Base-by-base conservation (phyloP, 2,797 vertebrate species). In the Lepilemur septentrionalis region DNA sequence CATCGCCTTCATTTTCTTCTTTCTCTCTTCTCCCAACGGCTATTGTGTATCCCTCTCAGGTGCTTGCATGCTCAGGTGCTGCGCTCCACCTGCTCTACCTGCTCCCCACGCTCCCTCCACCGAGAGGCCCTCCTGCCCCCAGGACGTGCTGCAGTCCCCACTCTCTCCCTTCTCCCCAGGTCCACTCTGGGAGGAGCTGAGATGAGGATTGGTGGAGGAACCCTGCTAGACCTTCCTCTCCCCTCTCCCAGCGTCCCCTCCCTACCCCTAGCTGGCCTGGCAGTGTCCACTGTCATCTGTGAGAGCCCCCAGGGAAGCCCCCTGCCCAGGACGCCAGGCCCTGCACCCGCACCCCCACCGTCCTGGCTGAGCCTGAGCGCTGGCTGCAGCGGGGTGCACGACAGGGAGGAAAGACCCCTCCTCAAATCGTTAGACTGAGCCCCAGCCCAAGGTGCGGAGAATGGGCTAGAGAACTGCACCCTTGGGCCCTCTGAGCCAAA, bases 61-160 rank as follows among this genome's bases (percentile, higher is more conserved):
- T 14, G 43, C 43, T 61, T 28, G 43, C 25, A 7, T 14, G 25
- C 46, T 50, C 69, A 41, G 67, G 9, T 18, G 52, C 32, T 5
- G 2, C 9, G 1, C 35, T n/a, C 7, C 23, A 11, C 46, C 46
- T 22, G 75, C 35, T 38, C 3, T 18, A 11, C 38, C 46, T 17
- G 61, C 9, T 52, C 5, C 0, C 48, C 18, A 35, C 35, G 2
- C 18, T 46, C 25, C 22, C 28, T 23, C 72, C 10, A 0, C 35
- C 3, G 23, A 38, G 23, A 22, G 59, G 50, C 4, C 46, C 73
- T 5, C 1, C 4, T 2, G 46, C 32, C 46, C 46, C 1, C 1
- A 35, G 43, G 30, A 17, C 1, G 7, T 0, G 22, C 28, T 35
- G 20, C 18, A 2, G 30, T 7, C 0, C 35, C 23, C 41, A 11